These are phyloP conservation scores for Rhyzopertha dominica DNA, from an alignment of 1,140 invertebrate genomes.

Conservation along the genomic window DNA sequence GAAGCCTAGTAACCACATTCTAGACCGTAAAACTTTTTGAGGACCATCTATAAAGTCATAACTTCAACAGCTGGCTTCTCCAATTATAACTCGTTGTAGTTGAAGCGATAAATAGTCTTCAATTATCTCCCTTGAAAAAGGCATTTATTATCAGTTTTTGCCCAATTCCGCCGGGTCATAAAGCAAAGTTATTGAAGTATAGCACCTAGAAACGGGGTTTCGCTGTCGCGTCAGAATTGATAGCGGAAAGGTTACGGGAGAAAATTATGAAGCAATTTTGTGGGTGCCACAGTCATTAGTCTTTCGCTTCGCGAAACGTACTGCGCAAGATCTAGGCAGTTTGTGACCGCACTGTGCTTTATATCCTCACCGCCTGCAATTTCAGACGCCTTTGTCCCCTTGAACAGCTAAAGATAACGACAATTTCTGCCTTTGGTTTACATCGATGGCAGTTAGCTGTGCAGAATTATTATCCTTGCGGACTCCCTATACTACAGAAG, in stretches of 20 bases:
- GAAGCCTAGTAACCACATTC: no score
- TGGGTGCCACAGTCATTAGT: constrained; percentile 40
- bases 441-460: no score
- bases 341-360: constrained; percentile 25
- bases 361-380: constrained; percentile 27
- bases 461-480: no score
- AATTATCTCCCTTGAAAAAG: constrained; percentile 25
- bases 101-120: no score
- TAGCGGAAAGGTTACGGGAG: constrained; percentile 42
- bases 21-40: no score
- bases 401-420: constrained; percentile 26
- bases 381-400: constrained; percentile 26
- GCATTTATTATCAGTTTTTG: constrained; percentile 27
- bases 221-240: constrained; percentile 37
- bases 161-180: constrained; percentile 21
- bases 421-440: constrained; percentile 16
- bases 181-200: constrained; percentile 35
- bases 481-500: no score
- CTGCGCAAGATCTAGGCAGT: constrained; percentile 14
- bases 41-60: no score
- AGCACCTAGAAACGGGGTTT: constrained; percentile 24
- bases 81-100: no score
- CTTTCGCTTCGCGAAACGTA: constrained; percentile 24
- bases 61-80: no score
- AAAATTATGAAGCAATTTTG: constrained; percentile 46